Evolutionary conservation across 2,888 invertebrate species (phyloP), one percentile per base, ranked within the genome.

Genomic region (Sympetrum striolatum): DNA sequence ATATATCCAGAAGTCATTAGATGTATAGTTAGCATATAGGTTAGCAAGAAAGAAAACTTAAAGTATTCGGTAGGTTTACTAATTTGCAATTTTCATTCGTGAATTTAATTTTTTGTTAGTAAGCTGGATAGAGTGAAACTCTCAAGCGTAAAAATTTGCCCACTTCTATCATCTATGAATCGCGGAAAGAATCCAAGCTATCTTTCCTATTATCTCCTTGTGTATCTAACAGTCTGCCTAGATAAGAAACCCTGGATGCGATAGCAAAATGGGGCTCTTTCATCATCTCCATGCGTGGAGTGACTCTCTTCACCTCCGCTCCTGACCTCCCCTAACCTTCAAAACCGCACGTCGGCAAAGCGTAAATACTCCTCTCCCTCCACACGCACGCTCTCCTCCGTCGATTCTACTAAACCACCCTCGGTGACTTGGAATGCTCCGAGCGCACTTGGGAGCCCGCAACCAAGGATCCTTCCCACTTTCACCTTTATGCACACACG

Each of bases 301-400:
- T 53, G 53, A 53, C 53, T 53, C 53, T 18, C 53, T 58, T 60
- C 58, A 58, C 58, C 35, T 58, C 58, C 86, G 37, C 60, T 86
- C 39, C 86, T 39, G 60, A 86, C 64, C 60, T 80, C 39, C 60
- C 86, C 60, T 86, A 60, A 86, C 86, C 86, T 86, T 86, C 86
- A 86, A 64, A 86, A 39, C 86, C 60, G 37, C 64, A 86, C 86
- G 86, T 60, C 60, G 60, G 22, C 86, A 60, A 86, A 86, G 60
- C 86, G 80, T 39, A 48, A 81, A 48, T 25, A 48, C 81, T 48
- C 81, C 22, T n/a, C 58, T 31, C 58, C 15, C 58, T 35, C 58
- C 4, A 14, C 44, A 25, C 31, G 18, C 73, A 73, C 73, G 73
- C 31, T 31, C 64, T 22, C 25, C 64, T 64, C 64, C n/a, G 64